Evolutionary conservation across 2,888 invertebrate genomes (phyloP), one percentile per base, ranked within the genome.

Genomic region (Operophtera brumata): DNA sequence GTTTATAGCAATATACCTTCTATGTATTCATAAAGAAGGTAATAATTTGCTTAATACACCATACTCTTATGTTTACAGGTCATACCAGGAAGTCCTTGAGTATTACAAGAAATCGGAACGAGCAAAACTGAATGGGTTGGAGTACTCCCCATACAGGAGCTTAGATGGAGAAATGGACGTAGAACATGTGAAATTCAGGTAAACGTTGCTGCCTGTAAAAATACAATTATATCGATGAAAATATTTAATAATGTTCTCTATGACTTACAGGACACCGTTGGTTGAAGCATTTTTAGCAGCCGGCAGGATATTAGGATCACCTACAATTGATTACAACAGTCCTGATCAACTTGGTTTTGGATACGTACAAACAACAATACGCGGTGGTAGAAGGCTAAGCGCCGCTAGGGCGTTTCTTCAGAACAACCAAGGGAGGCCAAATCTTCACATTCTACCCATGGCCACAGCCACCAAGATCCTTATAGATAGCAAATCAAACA

Each of bases 251-350:
- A 36, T 30, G 1, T 14, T 40, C n/a, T 46, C 3, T 34, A 7
- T 37, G 20, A 20, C 46, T 53, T 40, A 30, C 74, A 86, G 85
- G 47, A 80, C 86, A 12, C 78, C 91, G 54, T 80, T 94, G 1
- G 90, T 93, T 0, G 87, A 91, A 10, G 92, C 93, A 0, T 93
- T 95, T 67, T 80, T 95, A 1, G 82, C 92, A 61, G 92, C 93
- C 0, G 93, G 93, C 1, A 75, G 86, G 55, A 91, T 94, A 71
- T 77, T 92, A 54, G 95, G 95, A 0, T 88, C 92, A 43, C 91
- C 92, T 0, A 87, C 92, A 47, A 86, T 92, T 4, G 95, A 95
- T 74, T 94, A 94, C 71, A 95, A 95, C 70, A 92, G 92, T 0
- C 85, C 89, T 9, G 80, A 83, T 30, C 57, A 71, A 53, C 71